phyloP scores from a whole-genome alignment of 2,797 vertebrate species.

The Enteromius afrohamiltoni region DNA sequence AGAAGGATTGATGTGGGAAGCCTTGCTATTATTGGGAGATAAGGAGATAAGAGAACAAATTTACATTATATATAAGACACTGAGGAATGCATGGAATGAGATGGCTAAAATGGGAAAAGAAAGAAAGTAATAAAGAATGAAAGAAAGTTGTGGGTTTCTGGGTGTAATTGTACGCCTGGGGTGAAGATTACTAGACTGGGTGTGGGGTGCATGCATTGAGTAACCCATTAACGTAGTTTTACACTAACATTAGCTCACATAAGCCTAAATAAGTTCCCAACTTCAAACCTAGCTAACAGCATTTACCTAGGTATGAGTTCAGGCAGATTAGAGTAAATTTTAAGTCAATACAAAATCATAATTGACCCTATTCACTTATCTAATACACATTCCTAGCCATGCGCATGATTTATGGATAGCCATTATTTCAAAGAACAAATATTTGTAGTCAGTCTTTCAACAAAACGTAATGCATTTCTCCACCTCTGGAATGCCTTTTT shows the following conservation, averaged over 20 bases:
- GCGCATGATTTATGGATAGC: background rate
- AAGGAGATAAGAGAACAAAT: constrained; percentile 24
- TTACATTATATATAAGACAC: background rate
- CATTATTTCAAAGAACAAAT: constrained; percentile 13
- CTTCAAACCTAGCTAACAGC: background rate
- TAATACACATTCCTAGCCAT: background rate
- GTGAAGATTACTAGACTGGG: constrained; percentile 11
- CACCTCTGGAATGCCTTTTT: background rate
- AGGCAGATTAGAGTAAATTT: background rate
- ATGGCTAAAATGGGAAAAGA: background rate
- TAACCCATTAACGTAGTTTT: constrained; percentile 2
- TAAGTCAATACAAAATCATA: constrained; percentile 16
- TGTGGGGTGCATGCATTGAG: constrained; percentile 6
- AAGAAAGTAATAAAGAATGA: background rate
- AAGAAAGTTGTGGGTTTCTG: background rate
- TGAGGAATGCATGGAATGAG: constrained; percentile 8
- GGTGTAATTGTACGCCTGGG: constrained; percentile 7
- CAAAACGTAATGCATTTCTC: background rate
- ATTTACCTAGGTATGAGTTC: constrained; percentile 12
- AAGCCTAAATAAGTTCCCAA: background rate
- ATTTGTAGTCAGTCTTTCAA: constrained; percentile 5
- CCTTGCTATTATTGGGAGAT: constrained; percentile 13
- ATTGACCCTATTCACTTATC: background rate
- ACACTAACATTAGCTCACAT: constrained; percentile 3
- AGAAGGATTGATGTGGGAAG: background rate